A percentile compares a stretch with the other conserved stretches of the same genome.
phyloP scores from a whole-genome alignment of 1,140 invertebrate genomes.

The Neodiprion fabricii region DNA sequence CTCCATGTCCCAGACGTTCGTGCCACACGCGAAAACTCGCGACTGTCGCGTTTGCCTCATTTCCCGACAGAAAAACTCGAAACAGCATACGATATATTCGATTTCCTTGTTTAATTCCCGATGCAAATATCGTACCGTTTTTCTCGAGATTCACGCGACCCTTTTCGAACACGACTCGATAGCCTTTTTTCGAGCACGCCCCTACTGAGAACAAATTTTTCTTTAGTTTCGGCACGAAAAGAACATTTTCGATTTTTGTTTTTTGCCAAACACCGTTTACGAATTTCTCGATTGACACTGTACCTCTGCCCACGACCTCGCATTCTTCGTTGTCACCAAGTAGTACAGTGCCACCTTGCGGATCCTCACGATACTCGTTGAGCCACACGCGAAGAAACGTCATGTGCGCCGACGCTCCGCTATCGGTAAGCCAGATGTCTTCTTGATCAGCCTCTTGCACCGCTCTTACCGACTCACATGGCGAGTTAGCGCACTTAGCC shows the following conservation, averaged over 20 bases:
- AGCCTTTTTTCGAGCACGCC: neutral
- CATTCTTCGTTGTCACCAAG: conserved; percentile 26
- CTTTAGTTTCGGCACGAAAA: conserved; percentile 14
- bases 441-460: conserved; percentile 23
- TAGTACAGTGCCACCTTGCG: conserved; percentile 22
- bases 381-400: conserved; percentile 30
- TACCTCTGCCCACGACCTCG: conserved; percentile 21
- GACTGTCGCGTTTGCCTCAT: conserved; percentile 9
- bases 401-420: conserved; percentile 14
- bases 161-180: neutral
- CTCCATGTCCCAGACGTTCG: conserved; percentile 30
- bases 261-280: conserved; percentile 15
- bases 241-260: conserved; percentile 21
- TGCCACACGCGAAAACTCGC: conserved; percentile 20
- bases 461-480: neutral
- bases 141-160: neutral
- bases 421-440: conserved; percentile 31
- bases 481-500: neutral
- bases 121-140: neutral
- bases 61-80: neutral
- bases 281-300: conserved; percentile 21
- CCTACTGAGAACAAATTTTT: neutral
- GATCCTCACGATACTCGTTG: conserved; percentile 13
- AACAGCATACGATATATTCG: neutral
- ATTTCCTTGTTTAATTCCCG: neutral